Percentiles rank a stretch among this genome's conserved stretches.
phyloP scores from a whole-genome alignment of 2,113 vertebrate species.

The Euleptes europaea region DNA sequence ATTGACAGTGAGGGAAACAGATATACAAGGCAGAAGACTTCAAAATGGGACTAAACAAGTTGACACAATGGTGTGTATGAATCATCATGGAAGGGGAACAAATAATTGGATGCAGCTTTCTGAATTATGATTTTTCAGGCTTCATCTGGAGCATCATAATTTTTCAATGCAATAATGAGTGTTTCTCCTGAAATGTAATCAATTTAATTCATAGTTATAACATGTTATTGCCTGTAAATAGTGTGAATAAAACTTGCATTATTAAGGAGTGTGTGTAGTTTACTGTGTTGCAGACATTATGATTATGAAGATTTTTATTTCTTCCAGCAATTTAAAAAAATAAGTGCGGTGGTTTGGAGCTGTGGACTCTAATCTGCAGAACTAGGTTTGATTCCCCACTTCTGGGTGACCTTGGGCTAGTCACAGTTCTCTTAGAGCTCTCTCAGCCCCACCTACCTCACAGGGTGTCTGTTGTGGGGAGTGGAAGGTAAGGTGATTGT shows the following conservation, averaged over 20 bases:
- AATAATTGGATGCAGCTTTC: background rate
- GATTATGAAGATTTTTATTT: background rate
- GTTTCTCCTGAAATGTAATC: background rate
- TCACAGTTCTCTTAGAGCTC: too few species aligned
- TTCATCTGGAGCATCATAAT: background rate
- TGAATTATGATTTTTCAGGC: background rate
- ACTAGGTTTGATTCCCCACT: too few species aligned
- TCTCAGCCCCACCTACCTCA: too few species aligned
- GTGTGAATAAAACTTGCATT: conserved; percentile 26
- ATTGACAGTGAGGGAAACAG: conserved; percentile 86
- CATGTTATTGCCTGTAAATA: conserved; percentile 5
- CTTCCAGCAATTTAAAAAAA: too few species aligned
- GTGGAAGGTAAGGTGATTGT: too few species aligned
- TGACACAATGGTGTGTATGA: background rate
- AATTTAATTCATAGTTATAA: background rate
- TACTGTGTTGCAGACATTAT: background rate
- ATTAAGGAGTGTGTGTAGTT: background rate
- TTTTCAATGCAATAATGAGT: conserved; percentile 17
- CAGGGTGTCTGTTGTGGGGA: too few species aligned
- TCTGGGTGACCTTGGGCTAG: too few species aligned
- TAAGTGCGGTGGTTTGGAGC: too few species aligned
- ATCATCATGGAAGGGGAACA: background rate
- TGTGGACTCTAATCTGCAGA: too few species aligned
- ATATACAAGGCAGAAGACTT: conserved; percentile 85
- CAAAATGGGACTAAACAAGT: conserved; percentile 88